phyloP scores from a whole-genome alignment of 2,113 vertebrate species.

The Daboia siamensis region DNA sequence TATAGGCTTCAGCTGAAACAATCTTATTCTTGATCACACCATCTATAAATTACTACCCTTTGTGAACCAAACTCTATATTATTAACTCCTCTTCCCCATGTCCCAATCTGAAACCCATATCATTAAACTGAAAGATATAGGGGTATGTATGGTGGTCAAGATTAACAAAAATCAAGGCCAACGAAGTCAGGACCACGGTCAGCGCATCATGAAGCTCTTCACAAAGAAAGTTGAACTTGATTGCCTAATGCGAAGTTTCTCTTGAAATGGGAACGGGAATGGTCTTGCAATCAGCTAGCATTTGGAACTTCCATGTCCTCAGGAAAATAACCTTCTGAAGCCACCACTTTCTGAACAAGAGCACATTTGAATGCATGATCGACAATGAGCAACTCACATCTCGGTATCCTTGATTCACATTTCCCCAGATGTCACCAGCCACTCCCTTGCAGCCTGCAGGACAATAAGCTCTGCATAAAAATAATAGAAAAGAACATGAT shows the following conservation, averaged over 20 bases:
- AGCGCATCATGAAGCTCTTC: neutral
- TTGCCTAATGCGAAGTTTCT: no score
- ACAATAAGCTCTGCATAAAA: constrained; percentile 74
- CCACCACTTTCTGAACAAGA: neutral
- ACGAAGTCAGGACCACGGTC: neutral
- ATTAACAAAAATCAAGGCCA: neutral
- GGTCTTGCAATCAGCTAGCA: neutral
- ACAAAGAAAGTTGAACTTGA: neutral
- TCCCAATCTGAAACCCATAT: neutral
- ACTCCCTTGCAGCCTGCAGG: constrained; percentile 81
- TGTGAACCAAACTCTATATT: neutral
- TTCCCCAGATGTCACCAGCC: constrained; percentile 83
- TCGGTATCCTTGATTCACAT: constrained; percentile 78
- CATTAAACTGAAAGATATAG: neutral
- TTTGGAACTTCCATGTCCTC: neutral
- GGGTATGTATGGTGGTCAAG: neutral
- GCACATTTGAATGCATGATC: neutral
- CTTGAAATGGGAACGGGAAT: neutral
- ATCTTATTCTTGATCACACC: neutral
- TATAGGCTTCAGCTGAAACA: neutral
- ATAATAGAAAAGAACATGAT: neutral
- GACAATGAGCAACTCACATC: constrained; percentile 71
- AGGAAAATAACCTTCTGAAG: neutral
- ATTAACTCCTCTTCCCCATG: neutral
- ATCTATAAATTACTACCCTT: neutral